Evolutionary conservation across 2,113 vertebrate species (phyloP), one percentile per base, ranked within the genome.

Genomic region (Actinemys pallida): DNA sequence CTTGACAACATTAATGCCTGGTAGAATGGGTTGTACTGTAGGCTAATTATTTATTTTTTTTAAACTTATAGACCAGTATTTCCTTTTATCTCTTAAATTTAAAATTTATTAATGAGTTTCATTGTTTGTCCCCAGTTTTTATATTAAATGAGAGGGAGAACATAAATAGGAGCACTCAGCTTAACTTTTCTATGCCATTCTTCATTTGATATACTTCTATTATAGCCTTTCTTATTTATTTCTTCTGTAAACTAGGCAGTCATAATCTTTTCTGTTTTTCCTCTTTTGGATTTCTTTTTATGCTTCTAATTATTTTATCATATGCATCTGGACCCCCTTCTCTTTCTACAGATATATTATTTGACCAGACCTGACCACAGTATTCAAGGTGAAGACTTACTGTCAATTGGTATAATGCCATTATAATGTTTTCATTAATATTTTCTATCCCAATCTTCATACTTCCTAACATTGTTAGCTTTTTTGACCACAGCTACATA

Each of bases 111-210:
- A 31, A 3, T 62, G 59, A 17, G 59, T 87, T 49, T 16, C 39
- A 52, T 7, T 57, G 62, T 35, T 88, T 86, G 39, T 12, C 57
- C 3, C 14, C 65, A 2, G 47, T 95, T 6, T 4, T 2, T 65
- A 92, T 91, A 24, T 89, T 92, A 47, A 62, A 52, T 86, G 65
- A 57, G 83, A 56, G 87, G 0, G 29, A 39, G 6, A 35, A 5
- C 83, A 50, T 59, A 25, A 3, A 7, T 78, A 14, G 45, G 19
- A 82, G 45, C 81, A 49, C 29, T 90, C 29, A 86, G 0, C 76
- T 0, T 42, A 4, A 86, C 76, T 95, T 84, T 87, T 0, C 0
- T 16, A 16, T 83, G 45, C 59, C 0, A 0, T 83, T 88, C 45
- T 49, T 86, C 31, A 62, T 62, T 65, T 12, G 56, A 59, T 3